Conservation (phyloP, 1,140 invertebrate species). For the Agrilus planipennis region DNA sequence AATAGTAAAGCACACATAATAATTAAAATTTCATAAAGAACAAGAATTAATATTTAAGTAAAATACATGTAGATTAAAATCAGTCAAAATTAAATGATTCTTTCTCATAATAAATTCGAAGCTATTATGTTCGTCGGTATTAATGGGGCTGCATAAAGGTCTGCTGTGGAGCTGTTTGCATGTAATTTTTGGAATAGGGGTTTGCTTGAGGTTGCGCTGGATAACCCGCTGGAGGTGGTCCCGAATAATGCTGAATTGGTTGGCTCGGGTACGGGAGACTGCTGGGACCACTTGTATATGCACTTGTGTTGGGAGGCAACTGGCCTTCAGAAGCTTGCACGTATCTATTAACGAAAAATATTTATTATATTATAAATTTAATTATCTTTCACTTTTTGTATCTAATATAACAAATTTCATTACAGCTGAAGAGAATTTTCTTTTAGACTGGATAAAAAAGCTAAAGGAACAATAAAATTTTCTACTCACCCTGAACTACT, state of each 20-base stretch:
- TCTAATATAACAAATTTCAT: too few relatives aligned
- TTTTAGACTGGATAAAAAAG: constrained; percentile 2
- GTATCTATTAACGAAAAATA: constrained; percentile 17
- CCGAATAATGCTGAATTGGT: constrained; percentile 18
- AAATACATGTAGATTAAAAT: too few relatives aligned
- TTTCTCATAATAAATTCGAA: too few relatives aligned
- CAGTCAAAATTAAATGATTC: too few relatives aligned
- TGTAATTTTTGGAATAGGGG: constrained; percentile 30
- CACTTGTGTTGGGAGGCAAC: constrained; percentile 20
- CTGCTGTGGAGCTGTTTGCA: constrained; percentile 27
- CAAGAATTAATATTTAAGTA: too few relatives aligned
- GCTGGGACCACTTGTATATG: constrained; percentile 23
- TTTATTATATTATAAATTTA: too few relatives aligned
- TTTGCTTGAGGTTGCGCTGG: constrained; percentile 19
- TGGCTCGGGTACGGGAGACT: constrained; percentile 23
- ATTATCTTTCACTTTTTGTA: too few relatives aligned
- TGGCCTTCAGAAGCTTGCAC: constrained; percentile 26
- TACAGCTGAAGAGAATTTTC: too few relatives aligned
- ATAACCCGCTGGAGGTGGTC: constrained; percentile 20
- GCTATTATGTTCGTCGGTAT: not conserved
- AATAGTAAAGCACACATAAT: too few relatives aligned
- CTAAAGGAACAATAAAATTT: constrained; percentile 2
- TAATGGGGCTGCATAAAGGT: constrained; percentile 27
- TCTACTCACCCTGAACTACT: not conserved
- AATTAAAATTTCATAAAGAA: too few relatives aligned